Evolutionary conservation across 2,797 vertebrate species (phyloP), one percentile per base, ranked within the genome.

Genomic region (Nothura maculosa): DNA sequence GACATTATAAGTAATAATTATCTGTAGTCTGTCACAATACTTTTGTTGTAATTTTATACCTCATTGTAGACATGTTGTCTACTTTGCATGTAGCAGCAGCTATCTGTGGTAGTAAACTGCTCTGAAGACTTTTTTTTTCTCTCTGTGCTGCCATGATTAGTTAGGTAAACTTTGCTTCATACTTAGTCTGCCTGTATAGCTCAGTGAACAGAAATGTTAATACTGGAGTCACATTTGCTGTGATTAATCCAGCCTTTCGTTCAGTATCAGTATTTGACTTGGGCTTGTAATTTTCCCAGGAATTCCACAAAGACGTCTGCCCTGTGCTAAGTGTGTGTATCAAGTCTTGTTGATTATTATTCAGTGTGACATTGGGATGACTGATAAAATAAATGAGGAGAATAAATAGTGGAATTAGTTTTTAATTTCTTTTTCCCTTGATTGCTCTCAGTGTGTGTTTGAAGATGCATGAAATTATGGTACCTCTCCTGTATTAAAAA

Each of bases 311-410:
- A 94, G 93, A 91, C 40, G 34, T 90, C 81, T 92, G 80, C 75
- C 87, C 60, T 90, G 57, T 78, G 87, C 50, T 94, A 94, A 92
- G 83, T 85, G 77, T 91, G 87, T 87, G 93, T 95, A 58, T 97
- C 95, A 96, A 95, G 88, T 64, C 81, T 83, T 91, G 72, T 92
- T 95, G 94, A 97, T 97, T 97, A 83, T 95, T 97, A 97, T 97
- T 97, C 96, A 96, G 91, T 78, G 90, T 95, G 92, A 97, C 95
- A 91, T 90, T 89, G 74, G 96, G 95, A 92, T 94, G 90, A 92
- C 94, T 97, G 97, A 97, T 98, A 97, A 97, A 97, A 96, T 97
- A 97, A 97, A 97, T 97, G 95, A 98, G 88, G 79, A 97, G 95
- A 97, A 97, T 97, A 97, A 97, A 96, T 94, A 96, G 76, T 70